Conservation (phyloP, 2,888 invertebrate species). For the Acanthosoma haemorrhoidale region DNA sequence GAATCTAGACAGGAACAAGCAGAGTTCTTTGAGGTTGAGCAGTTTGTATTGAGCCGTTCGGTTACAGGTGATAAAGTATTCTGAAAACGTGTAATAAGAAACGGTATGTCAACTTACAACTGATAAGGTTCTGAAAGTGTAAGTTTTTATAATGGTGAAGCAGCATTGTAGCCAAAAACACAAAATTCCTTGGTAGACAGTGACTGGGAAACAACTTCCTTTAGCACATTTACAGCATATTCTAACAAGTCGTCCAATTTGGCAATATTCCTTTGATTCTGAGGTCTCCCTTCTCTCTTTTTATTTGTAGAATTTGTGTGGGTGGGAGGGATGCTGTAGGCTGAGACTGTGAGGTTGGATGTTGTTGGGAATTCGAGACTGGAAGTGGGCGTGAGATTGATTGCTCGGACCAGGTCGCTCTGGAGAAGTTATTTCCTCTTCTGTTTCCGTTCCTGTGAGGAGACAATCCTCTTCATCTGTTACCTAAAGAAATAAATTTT, state of each 20-base stretch:
- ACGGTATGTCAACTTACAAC: conserved; percentile 1
- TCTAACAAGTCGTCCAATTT: not conserved
- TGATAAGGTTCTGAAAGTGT: not conserved
- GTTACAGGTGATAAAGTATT: not conserved
- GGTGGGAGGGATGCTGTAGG: not conserved
- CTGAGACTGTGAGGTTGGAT: not conserved
- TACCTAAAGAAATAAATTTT: no score
- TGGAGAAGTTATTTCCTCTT: no score
- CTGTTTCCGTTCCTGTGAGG: no score
- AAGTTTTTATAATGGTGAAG: conserved; percentile 1
- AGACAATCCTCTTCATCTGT: no score
- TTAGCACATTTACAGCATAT: not conserved
- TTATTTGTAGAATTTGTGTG: not conserved
- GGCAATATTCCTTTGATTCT: not conserved
- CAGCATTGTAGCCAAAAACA: conserved; percentile 4
- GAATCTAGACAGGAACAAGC: no score
- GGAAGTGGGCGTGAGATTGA: no score
- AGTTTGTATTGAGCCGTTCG: not conserved
- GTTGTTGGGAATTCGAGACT: no score
- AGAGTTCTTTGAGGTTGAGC: not conserved
- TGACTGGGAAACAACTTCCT: not conserved
- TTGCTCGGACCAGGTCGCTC: no score
- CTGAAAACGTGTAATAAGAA: not conserved
- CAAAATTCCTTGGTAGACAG: not conserved
- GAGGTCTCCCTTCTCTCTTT: not conserved